Evolutionary conservation across 1,140 invertebrate species (phyloP).

Genomic region (Drosophila aff.): DNA sequence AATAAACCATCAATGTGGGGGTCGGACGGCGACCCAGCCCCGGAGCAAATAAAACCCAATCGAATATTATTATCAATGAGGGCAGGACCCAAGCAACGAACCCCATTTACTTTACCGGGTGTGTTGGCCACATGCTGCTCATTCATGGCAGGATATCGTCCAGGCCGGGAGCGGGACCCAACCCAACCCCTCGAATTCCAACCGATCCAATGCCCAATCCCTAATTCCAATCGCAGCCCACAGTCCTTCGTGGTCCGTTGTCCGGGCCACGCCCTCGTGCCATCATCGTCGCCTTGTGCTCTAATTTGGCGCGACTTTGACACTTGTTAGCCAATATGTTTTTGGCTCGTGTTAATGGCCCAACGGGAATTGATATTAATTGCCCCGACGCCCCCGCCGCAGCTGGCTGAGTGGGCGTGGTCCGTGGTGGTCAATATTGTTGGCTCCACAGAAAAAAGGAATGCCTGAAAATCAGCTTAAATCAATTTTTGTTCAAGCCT

Average conservation of each 20-base stretch:
- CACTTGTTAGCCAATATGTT: constrained; percentile 83
- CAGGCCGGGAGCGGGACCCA: background rate
- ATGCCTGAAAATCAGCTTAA: constrained; percentile 72
- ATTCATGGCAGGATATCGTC: constrained; percentile 45
- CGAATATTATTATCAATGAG: constrained; percentile 81
- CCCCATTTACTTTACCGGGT: constrained; percentile 56
- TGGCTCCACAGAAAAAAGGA: constrained; percentile 22
- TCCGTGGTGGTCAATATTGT: constrained; percentile 44
- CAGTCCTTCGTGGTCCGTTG: background rate
- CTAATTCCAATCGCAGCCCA: constrained; percentile 53
- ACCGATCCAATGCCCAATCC: constrained; percentile 25
- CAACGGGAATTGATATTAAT: constrained; percentile 81
- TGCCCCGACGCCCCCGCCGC: constrained; percentile 50
- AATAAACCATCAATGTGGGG: constrained; percentile 71
- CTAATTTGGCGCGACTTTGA: constrained; percentile 82
- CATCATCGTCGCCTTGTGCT: constrained; percentile 66
- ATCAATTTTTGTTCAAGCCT: constrained; percentile 61
- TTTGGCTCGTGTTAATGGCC: constrained; percentile 75
- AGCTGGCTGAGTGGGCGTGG: constrained; percentile 46
- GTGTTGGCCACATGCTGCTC: constrained; percentile 79
- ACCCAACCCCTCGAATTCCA: constrained; percentile 1
- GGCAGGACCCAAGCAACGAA: constrained; percentile 51
- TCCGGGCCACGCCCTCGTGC: constrained; percentile 40
- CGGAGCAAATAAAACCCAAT: constrained; percentile 80
- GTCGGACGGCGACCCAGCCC: constrained; percentile 57